A percentile compares a stretch with the other conserved stretches of the same genome.
These are phyloP conservation scores for Diplodus puntazzo DNA, from an alignment of 2,797 vertebrate species.

Conservation along the genomic window DNA sequence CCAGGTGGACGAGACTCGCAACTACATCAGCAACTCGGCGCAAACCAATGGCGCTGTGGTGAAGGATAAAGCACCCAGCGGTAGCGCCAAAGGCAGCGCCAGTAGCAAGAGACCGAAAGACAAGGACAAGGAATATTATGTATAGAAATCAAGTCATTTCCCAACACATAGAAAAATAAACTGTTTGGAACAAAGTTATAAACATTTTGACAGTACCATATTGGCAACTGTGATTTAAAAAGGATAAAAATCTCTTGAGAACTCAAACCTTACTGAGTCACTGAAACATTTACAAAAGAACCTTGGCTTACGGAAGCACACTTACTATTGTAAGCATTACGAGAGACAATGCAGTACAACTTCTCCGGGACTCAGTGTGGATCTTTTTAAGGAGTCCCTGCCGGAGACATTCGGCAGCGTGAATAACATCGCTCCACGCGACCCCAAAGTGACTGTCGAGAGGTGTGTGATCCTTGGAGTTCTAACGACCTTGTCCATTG, in stretches of 20 bases:
- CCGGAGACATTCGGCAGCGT: conserved; percentile 81
- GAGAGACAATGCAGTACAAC: conserved; percentile 75
- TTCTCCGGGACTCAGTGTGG: conserved; percentile 58
- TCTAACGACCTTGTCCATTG: conserved; percentile 81
- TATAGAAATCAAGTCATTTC: conserved; percentile 88
- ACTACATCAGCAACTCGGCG: conserved; percentile 99
- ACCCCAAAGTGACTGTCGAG: conserved; percentile 90
- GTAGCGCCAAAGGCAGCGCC: conserved; percentile 85
- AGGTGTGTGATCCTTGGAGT: conserved; percentile 88
- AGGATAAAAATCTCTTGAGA: conserved; percentile 70
- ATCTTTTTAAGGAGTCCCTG: conserved; percentile 74
- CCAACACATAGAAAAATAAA: conserved; percentile 88
- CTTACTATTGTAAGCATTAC: conserved; percentile 81
- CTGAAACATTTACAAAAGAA: conserved; percentile 85
- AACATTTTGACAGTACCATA: conserved; percentile 85
- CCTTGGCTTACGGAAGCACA: conserved; percentile 77
- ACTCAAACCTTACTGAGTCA: conserved; percentile 86
- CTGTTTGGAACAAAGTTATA: conserved; percentile 85
- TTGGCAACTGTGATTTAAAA: conserved; percentile 85
- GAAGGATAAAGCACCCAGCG: conserved; percentile 94
- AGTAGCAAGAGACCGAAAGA: conserved; percentile 98
- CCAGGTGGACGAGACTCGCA: conserved; percentile 99
- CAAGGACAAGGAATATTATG: conserved; percentile 99
- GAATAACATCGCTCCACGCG: conserved; percentile 87
- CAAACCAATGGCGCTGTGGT: conserved; percentile 98